Base-by-base conservation (phyloP, 2,888 invertebrate species). In the Actias luna region DNA sequence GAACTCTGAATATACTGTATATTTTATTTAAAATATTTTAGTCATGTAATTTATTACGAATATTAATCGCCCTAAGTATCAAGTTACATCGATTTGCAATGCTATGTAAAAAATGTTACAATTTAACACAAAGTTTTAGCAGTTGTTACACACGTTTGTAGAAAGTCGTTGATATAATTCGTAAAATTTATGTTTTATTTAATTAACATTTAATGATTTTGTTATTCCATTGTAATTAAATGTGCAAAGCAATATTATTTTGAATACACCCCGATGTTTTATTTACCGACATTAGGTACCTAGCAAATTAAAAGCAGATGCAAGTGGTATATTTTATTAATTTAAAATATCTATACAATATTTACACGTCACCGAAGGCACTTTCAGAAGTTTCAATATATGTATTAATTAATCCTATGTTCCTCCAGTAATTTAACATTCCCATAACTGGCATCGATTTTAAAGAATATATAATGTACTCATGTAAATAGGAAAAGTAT, bases 241-340 rank as follows among this genome's bases (percentile, higher is more conserved):
- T 10, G 80, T 83, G 86, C 85, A 84, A 87, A 88, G 82, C 84
- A 85, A 88, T 85, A 85, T 84, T 83, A 87, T 87, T 86, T 88
- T 88, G 75, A 81, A 80, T 82, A 82, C 67, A 68, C 57, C 60
- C 29, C 70, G 70, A 68, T 69, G 77, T 89, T 84, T 88, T 65
- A 82, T 79, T 87, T 71, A 46, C 5, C n/a, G 14, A 29, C 29
- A 55, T 25, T 31, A 42, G 18, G 39, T 61, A 18, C n/a, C 18
- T 42, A 7, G 7, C 33, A 10, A 33, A 33, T 10, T n/a, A n/a
- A n/a, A n/a, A n/a, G n/a, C n/a, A n/a, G n/a, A n/a, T n/a, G n/a
- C n/a, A n/a, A n/a, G n/a, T n/a, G n/a, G n/a, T n/a, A n/a, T n/a
- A n/a, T n/a, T n/a, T n/a, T n/a, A n/a, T n/a, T n/a, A n/a, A n/a